phyloP scores from a whole-genome alignment of 2,113 vertebrate species.

The Tursiops truncatus region DNA sequence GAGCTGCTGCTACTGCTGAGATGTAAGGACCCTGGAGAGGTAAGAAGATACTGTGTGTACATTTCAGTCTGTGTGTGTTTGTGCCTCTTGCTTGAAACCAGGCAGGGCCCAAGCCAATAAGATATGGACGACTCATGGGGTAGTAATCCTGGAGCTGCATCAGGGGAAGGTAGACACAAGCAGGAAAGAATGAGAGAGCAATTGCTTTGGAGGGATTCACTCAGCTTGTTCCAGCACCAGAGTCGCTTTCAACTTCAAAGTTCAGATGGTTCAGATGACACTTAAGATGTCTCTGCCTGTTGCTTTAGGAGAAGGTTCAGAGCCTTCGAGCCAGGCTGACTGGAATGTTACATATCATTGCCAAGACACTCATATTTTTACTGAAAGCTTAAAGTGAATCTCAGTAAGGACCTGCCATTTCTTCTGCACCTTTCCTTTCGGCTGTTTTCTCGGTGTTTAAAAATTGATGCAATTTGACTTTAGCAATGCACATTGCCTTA shows the following conservation, averaged over 20 bases:
- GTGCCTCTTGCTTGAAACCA: not conserved
- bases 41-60: not conserved
- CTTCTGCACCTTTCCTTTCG: constrained; percentile 71
- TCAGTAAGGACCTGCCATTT: constrained; percentile 50
- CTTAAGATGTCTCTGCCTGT: constrained; percentile 54
- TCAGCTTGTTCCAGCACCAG: constrained; percentile 24
- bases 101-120: not conserved
- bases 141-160: not conserved
- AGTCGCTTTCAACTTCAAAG: constrained; percentile 70
- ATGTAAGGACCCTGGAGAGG: constrained; percentile 49
- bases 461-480: constrained; percentile 70
- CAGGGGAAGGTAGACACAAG: not conserved
- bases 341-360: constrained; percentile 64
- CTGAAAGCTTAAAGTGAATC: constrained; percentile 55
- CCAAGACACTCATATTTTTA: constrained; percentile 73
- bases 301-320: constrained; percentile 76
- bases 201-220: not conserved
- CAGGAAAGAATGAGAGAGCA: not conserved
- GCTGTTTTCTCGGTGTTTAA: constrained; percentile 72
- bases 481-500: not conserved
- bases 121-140: not conserved
- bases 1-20: constrained; percentile 55
- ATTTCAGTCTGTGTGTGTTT: not conserved
- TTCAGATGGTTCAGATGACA: not conserved
- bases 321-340: constrained; percentile 70